phyloP scores from a whole-genome alignment of 2,797 vertebrate species.

The Sparus aurata region DNA sequence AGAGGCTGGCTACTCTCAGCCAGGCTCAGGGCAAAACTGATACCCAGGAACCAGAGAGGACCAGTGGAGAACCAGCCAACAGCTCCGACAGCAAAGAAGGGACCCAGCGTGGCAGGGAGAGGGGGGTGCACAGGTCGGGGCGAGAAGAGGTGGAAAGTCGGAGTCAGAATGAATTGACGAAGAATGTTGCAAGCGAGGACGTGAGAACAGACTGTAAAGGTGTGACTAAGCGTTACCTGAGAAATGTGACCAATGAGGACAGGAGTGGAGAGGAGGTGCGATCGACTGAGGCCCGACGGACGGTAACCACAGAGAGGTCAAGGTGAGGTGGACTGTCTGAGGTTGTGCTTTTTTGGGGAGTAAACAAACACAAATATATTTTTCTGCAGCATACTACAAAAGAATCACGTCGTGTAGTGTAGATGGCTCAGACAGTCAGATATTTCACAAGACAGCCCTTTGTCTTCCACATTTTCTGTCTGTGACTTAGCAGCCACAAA shows the following conservation, averaged over 20 bases:
- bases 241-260: slow-evolving; percentile 77
- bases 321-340: slow-evolving; percentile 71
- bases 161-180: slow-evolving; percentile 49
- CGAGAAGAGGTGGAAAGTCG: slow-evolving; percentile 51
- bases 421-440: background rate
- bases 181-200: slow-evolving; percentile 54
- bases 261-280: slow-evolving; percentile 63
- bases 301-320: slow-evolving; percentile 77
- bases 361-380: background rate
- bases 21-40: slow-evolving; percentile 42
- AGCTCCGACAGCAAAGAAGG: slow-evolving; percentile 54
- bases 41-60: slow-evolving; percentile 49
- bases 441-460: slow-evolving; percentile 15
- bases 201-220: slow-evolving; percentile 55
- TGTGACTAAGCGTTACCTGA: slow-evolving; percentile 76
- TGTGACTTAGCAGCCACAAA: slow-evolving; percentile 28
- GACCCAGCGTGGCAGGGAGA: slow-evolving; percentile 58
- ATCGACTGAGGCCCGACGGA: slow-evolving; percentile 53
- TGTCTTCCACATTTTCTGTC: slow-evolving; percentile 20
- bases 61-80: slow-evolving; percentile 35
- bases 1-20: slow-evolving; percentile 57
- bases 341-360: background rate
- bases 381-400: background rate
- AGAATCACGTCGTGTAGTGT: background rate
- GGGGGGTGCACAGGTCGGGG: slow-evolving; percentile 42